Conservation (phyloP, 2,113 vertebrate species). For the Hypanus sabinus region DNA sequence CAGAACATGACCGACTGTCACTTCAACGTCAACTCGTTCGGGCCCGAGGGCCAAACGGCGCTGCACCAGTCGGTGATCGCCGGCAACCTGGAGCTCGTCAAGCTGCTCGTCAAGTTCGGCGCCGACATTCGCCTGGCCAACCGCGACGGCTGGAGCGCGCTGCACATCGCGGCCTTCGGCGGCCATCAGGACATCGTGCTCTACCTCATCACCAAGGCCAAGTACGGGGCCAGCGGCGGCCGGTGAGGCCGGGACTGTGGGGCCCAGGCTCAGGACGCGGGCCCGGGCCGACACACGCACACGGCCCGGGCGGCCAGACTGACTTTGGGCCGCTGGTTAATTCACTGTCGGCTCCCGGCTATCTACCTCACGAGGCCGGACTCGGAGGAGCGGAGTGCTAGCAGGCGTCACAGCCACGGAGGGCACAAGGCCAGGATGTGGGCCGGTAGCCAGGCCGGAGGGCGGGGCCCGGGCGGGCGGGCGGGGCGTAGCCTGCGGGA, state of each 20-base stretch:
- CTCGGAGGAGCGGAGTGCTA: slow-evolving; percentile 40
- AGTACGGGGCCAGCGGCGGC: slow-evolving; percentile 83
- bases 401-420: slow-evolving; percentile 45
- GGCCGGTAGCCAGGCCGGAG: slow-evolving; percentile 36
- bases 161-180: slow-evolving; percentile 96
- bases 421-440: slow-evolving; percentile 41
- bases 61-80: slow-evolving; percentile 95
- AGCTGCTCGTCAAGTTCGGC: slow-evolving; percentile 94
- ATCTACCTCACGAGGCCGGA: slow-evolving; percentile 37
- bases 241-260: slow-evolving; percentile 60
- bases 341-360: slow-evolving; percentile 38
- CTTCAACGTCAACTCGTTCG: slow-evolving; percentile 97
- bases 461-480: slow-evolving; percentile 7
- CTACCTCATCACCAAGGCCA: slow-evolving; percentile 98
- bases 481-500: neutral
- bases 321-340: slow-evolving; percentile 8
- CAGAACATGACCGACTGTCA: slow-evolving; percentile 95
- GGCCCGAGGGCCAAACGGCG: slow-evolving; percentile 93
- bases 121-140: slow-evolving; percentile 93
- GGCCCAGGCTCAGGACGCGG: slow-evolving; percentile 15
- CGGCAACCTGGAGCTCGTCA: slow-evolving; percentile 95
- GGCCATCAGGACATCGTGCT: slow-evolving; percentile 98
- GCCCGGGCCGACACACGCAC: neutral
- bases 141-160: slow-evolving; percentile 94
- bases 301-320: slow-evolving; percentile 34